Base-by-base conservation (phyloP, 2,888 invertebrate species). In the Lasioglossum vierecki region DNA sequence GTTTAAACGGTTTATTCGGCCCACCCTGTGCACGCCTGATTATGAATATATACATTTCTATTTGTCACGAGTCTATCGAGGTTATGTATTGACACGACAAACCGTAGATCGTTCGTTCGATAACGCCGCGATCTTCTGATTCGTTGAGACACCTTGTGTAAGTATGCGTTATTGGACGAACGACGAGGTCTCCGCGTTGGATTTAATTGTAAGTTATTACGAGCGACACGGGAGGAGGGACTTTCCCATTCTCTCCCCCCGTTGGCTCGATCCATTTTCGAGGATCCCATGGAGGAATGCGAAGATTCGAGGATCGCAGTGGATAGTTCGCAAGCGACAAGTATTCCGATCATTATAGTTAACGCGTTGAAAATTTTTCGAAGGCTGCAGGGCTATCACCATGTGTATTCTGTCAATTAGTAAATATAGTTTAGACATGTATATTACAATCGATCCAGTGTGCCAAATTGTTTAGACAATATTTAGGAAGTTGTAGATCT, bases 31-130 rank as follows among this genome's bases (percentile, higher is more conserved):
- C 15, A 30, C 85, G 82, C 79, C 76, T 70, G 81, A 84, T 88
- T 86, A 84, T 41, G 80, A 79, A 84, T 82, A 87, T 81, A 87
- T 81, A 88, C 76, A 84, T 85, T 80, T 84, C 66, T 80, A 87
- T 86, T 68, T 80, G 39, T 46, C 74, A 68, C 68, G 71, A 53
- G 72, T 82, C 44, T 86, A 79, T 82, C 72, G 44, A 79, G 76
- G 76, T 70, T 82, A 63, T 71, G 83, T 53, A 74, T 81, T 30
- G 53, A 49, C 71, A 39, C 68, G 41, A 44, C 11, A 35, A 60
- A 39, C 35, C 53, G 63, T 18, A 11, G 26, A 74, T 78, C 84
- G 83, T 87, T 88, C 82, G 82, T 88, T 79, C 74, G 79, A 46
- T 68, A 79, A 84, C 71, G n/a, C 1, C 30, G 60, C n/a, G 49